Conservation (phyloP, 2,113 vertebrate genomes). For the Thinocorus orbignyianus region DNA sequence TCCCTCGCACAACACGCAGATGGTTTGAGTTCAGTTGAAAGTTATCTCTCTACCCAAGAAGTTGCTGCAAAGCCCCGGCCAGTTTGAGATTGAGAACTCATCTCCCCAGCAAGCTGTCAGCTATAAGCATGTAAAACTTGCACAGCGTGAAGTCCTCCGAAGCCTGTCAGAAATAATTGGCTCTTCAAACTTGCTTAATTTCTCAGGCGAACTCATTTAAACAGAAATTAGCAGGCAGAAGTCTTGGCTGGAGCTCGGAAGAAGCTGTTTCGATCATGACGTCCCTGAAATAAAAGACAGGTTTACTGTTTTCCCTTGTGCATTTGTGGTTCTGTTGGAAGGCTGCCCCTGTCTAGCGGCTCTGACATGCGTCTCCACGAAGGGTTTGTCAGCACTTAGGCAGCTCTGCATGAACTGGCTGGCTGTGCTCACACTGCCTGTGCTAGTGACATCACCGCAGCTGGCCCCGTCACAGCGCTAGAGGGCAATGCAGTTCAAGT, state of each 20-base stretch:
- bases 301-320: background rate
- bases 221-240: background rate
- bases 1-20: constrained; percentile 16
- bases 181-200: constrained; percentile 51
- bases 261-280: background rate
- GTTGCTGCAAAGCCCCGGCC: constrained; percentile 9
- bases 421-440: constrained; percentile 7
- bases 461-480: constrained; percentile 68
- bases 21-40: constrained; percentile 49
- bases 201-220: constrained; percentile 8
- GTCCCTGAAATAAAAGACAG: constrained; percentile 13
- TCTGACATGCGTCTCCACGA: constrained; percentile 18
- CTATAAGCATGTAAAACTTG: background rate
- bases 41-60: constrained; percentile 49
- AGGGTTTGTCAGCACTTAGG: constrained; percentile 42
- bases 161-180: constrained; percentile 31
- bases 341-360: constrained; percentile 13
- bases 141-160: constrained; percentile 22
- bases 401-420: background rate
- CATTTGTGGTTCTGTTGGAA: constrained; percentile 22
- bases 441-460: constrained; percentile 68
- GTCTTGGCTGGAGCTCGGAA: background rate
- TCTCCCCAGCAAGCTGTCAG: constrained; percentile 33
- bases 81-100: constrained; percentile 4
- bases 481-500: constrained; percentile 69